Base-by-base conservation (phyloP, 2,888 invertebrate species). In the Penaeus monodon region DNA sequence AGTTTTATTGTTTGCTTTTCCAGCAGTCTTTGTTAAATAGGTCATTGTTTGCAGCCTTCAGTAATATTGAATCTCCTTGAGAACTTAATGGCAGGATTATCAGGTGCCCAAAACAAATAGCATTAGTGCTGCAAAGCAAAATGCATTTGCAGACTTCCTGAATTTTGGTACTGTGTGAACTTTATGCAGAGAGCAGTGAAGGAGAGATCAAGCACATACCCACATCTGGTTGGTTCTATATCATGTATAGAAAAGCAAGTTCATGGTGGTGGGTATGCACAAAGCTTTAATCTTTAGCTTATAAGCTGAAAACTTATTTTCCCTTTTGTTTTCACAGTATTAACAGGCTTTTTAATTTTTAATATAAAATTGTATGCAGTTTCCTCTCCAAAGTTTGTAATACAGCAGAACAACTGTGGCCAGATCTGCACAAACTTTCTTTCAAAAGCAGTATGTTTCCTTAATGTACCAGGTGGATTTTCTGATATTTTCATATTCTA, bases 211-310 rank as follows among this genome's bases (percentile, higher is more conserved):
- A 22, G 57, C 57, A 57, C 27, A 22, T 65, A 65, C 81, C 66
- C 65, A 66, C 66, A 63, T 44, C 65, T 38, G 64, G 81, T 66
- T 64, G 27, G 66, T 33, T 66, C 81, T 65, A 81, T 81, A 81
- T 38, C 10, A 65, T 22, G 66, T 81, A 81, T 66, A 81, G 65
- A 65, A 44, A 27, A 29, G 29, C 17, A 64, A 65, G 20, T 81
- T 81, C 66, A 81, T 65, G 81, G 81, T 66, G 81, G 65, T 81
- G 81, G 81, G 81, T 81, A 81, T 66, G 81, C 65, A 65, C 65
- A 81, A 81, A 66, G 57, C 57, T 57, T 57, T 57, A 57, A 57
- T 57, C 57, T 20, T 57, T 57, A 57, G 70, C 27, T 27, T 70
- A 70, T 70, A 29, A 70, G 27, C 29, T 29, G 12, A 29, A 29